These are phyloP conservation scores for Menidia beryllina DNA, from an alignment of 2,113 vertebrate genomes.

Conservation along the genomic window DNA sequence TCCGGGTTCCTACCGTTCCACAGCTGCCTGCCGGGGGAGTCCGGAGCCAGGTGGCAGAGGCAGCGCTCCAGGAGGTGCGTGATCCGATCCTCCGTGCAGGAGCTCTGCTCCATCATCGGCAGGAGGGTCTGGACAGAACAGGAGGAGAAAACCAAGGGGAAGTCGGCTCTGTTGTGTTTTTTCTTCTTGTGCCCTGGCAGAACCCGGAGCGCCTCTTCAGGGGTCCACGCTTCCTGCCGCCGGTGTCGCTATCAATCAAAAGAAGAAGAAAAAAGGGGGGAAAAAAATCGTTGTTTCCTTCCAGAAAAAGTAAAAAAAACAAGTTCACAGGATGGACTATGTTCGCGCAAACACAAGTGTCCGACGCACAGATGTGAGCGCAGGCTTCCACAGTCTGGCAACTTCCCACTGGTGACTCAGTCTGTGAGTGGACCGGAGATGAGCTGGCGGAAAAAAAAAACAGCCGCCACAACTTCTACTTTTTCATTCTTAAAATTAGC, in stretches of 20 bases:
- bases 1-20: slow-evolving; percentile 87
- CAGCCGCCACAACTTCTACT: slow-evolving; percentile 53
- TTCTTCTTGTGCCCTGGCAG: slow-evolving; percentile 22
- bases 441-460: slow-evolving; percentile 38
- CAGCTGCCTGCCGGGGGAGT: slow-evolving; percentile 77
- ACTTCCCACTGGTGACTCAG: slow-evolving; percentile 67
- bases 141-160: slow-evolving; percentile 20
- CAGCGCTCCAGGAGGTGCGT: slow-evolving; percentile 92
- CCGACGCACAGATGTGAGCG: slow-evolving; percentile 1
- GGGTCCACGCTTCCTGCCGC: slow-evolving; percentile 39
- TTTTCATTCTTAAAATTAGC: slow-evolving; percentile 65
- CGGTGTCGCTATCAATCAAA: not conserved
- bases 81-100: slow-evolving; percentile 97
- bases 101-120: slow-evolving; percentile 89
- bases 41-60: slow-evolving; percentile 85
- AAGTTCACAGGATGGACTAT: not conserved
- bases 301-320: not conserved
- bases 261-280: no score
- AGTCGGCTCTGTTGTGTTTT: slow-evolving; percentile 18
- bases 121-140: slow-evolving; percentile 6
- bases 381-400: slow-evolving; percentile 14
- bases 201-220: slow-evolving; percentile 10
- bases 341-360: not conserved
- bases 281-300: slow-evolving; percentile 15
- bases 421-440: slow-evolving; percentile 33